A percentile compares a stretch with the other conserved stretches of the same genome.
Evolutionary conservation across 2,797 vertebrate species (phyloP).

Genomic region (Sylvia borin): DNA sequence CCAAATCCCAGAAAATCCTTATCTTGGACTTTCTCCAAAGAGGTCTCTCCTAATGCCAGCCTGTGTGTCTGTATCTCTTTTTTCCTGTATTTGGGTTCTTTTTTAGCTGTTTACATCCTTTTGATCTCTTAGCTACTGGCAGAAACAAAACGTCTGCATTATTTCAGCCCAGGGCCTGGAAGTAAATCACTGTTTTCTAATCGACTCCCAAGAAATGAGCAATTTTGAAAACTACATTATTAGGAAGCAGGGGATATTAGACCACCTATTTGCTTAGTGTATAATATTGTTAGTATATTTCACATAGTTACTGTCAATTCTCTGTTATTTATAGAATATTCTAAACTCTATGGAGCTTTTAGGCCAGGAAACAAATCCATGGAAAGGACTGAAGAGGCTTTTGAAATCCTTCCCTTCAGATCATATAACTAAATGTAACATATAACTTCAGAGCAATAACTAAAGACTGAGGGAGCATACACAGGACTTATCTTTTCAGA

Average conservation of each 20-base stretch:
- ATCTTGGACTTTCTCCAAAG: neutral
- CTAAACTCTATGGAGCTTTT: neutral
- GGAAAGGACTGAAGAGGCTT: neutral
- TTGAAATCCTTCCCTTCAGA: neutral
- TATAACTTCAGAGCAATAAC: neutral
- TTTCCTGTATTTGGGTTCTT: neutral
- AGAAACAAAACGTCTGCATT: neutral
- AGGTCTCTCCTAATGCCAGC: neutral
- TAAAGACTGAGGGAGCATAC: neutral
- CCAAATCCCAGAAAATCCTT: neutral
- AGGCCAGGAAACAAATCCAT: neutral
- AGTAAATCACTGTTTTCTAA: neutral
- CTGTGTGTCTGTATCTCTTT: neutral
- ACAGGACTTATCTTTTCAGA: neutral
- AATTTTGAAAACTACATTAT: neutral
- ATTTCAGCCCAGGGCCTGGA: neutral
- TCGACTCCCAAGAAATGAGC: neutral
- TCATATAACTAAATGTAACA: too few species aligned
- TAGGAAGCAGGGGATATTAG: neutral
- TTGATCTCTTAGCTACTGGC: slow-evolving; percentile 27
- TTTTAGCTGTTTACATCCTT: neutral
- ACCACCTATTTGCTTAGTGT: neutral
- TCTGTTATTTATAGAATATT: neutral
- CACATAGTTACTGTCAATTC: neutral
- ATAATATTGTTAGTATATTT: neutral